Percentiles rank a stretch among this genome's conserved stretches.
phyloP scores from a whole-genome alignment of 2,888 invertebrate genomes.

The Oithona nana region DNA sequence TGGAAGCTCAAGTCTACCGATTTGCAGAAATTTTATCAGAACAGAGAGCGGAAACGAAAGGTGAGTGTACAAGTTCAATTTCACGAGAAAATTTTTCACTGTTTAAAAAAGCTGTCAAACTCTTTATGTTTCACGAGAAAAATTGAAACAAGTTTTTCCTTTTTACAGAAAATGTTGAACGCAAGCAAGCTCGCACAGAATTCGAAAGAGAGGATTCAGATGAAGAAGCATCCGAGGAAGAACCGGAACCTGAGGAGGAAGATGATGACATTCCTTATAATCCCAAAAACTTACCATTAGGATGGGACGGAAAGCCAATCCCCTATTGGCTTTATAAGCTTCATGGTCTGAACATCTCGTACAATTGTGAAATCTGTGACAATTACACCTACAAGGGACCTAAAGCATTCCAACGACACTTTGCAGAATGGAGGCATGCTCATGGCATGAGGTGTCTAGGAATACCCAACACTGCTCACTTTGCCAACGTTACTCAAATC shows the following conservation, averaged over 20 bases:
- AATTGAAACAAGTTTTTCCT: too few species aligned
- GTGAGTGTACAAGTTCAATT: too few species aligned
- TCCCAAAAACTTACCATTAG: conserved; percentile 94
- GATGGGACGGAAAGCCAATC: conserved; percentile 86
- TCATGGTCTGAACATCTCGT: conserved; percentile 94
- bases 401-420: conserved; percentile 97
- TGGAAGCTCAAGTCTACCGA: conserved; percentile 50
- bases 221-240: conserved; percentile 60
- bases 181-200: conserved; percentile 88
- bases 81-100: too few species aligned
- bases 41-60: conserved; percentile 71
- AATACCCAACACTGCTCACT: conserved; percentile 98
- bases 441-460: conserved; percentile 94
- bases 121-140: too few species aligned
- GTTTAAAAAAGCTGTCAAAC: too few species aligned
- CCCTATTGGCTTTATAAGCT: conserved; percentile 98
- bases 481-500: conserved; percentile 97
- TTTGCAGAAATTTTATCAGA: conserved; percentile 63
- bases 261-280: conserved; percentile 91
- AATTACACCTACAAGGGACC: conserved; percentile 94
- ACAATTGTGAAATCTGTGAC: conserved; percentile 97
- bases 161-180: conserved; percentile 97
- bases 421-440: conserved; percentile 60
- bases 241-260: conserved; percentile 58
- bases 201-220: conserved; percentile 82